These are phyloP conservation scores for Thermophis baileyi DNA, from an alignment of 2,113 vertebrate species.

Conservation along the genomic window DNA sequence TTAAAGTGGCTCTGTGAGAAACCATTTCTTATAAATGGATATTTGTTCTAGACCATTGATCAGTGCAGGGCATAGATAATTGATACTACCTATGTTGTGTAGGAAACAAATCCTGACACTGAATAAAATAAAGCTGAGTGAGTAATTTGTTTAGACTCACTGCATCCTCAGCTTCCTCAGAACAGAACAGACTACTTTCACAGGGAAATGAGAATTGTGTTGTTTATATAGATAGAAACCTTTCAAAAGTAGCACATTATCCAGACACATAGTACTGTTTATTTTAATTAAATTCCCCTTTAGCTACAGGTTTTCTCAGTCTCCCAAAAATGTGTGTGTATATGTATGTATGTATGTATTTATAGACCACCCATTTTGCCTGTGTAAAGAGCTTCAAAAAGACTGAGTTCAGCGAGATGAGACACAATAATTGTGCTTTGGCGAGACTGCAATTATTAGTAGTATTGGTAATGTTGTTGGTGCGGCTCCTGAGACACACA, in stretches of 20 bases:
- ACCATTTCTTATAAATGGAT: constrained; percentile 20
- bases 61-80: constrained; percentile 22
- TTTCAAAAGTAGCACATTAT: neutral
- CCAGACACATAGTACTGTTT: neutral
- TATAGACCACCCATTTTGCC: no score
- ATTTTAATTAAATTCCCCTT: neutral
- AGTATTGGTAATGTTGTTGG: no score
- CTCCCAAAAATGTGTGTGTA: neutral
- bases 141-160: neutral
- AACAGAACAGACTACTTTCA: no score
- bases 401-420: no score
- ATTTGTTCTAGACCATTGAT: constrained; percentile 30
- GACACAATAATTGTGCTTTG: no score
- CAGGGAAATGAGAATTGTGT: neutral
- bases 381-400: no score
- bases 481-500: no score
- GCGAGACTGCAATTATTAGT: no score
- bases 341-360: no score
- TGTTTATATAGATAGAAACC: neutral
- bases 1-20: constrained; percentile 4
- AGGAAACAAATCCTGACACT: constrained; percentile 11
- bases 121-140: neutral
- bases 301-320: neutral
- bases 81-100: constrained; percentile 4
- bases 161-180: neutral